Evolutionary conservation across 2,888 invertebrate species (phyloP).

Genomic region (Heliconius ethilla): DNA sequence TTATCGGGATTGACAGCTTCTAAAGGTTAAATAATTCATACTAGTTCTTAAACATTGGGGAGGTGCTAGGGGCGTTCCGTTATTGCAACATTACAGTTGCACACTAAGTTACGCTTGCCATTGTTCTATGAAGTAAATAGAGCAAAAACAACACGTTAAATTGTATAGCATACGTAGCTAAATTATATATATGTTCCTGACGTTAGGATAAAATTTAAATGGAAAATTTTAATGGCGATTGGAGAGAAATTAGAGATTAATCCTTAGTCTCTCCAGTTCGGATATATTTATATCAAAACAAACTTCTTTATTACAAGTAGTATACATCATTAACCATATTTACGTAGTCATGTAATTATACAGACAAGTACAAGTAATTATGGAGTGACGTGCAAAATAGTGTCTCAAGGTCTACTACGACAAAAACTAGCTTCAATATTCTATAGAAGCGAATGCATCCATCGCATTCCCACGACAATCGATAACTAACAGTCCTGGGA

Average conservation of each 20-base stretch:
- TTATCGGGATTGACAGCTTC: constrained; percentile 24
- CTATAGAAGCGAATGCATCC: constrained; percentile 37
- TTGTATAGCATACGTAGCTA: constrained; percentile 5
- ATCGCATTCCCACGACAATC: constrained; percentile 56
- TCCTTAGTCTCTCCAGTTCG: background rate
- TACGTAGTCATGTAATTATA: constrained; percentile 12
- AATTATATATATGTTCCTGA: constrained; percentile 6
- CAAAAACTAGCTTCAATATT: constrained; percentile 37
- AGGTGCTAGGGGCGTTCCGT: constrained; percentile 49
- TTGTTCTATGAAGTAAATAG: constrained; percentile 40
- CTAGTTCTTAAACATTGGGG: constrained; percentile 36
- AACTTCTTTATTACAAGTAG: background rate
- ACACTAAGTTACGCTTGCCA: constrained; percentile 37
- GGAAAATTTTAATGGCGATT: too few species aligned
- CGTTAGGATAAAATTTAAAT: background rate
- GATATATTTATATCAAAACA: background rate
- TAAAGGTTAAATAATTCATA: constrained; percentile 33
- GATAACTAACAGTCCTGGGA: constrained; percentile 63
- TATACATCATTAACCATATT: background rate
- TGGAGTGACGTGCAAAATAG: constrained; percentile 34
- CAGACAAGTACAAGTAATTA: constrained; percentile 26
- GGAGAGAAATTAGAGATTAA: too few species aligned
- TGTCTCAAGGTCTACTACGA: constrained; percentile 33
- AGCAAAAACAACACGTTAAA: constrained; percentile 39
- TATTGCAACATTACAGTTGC: constrained; percentile 49